phyloP scores from a whole-genome alignment of 1,140 invertebrate species.

The Nylanderia fulva region DNA sequence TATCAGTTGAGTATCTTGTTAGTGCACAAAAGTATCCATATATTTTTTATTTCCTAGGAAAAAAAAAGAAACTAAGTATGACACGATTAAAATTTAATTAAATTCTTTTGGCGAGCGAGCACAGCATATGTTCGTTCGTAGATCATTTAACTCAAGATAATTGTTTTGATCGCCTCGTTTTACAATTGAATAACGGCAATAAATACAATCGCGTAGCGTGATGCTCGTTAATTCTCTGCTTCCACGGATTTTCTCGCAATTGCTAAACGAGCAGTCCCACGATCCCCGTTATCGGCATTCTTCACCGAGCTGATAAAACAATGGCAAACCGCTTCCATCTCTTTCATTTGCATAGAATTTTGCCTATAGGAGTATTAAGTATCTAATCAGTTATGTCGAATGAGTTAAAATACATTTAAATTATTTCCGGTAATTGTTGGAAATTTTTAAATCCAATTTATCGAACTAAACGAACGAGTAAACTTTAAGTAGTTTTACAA shows the following conservation, averaged over 20 bases:
- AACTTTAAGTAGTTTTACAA: not conserved
- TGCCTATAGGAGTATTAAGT: not conserved
- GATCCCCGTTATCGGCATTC: slow-evolving; percentile 60
- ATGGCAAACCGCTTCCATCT: slow-evolving; percentile 18
- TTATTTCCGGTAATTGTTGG: not conserved
- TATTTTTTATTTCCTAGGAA: not conserved
- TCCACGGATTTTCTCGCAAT: slow-evolving; percentile 41
- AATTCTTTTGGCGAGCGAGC: not conserved
- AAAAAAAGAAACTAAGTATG: not conserved
- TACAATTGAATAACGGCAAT: slow-evolving; percentile 44
- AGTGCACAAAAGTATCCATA: not conserved
- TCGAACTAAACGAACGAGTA: not conserved
- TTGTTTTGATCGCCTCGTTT: slow-evolving; percentile 25
- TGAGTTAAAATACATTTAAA: not conserved
- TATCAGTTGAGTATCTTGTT: not conserved
- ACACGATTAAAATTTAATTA: not conserved
- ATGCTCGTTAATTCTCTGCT: slow-evolving; percentile 58
- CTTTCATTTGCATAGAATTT: slow-evolving; percentile 40
- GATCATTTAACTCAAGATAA: slow-evolving; percentile 29
- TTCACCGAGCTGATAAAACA: slow-evolving; percentile 51
- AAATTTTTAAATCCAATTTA: not conserved
- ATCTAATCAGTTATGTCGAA: not conserved
- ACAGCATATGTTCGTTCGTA: not conserved
- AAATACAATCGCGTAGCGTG: slow-evolving; percentile 53
- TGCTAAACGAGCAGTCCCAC: slow-evolving; percentile 55